Evolutionary conservation across 2,797 vertebrate species (phyloP).

Genomic region (Orestias chungarensis): DNA sequence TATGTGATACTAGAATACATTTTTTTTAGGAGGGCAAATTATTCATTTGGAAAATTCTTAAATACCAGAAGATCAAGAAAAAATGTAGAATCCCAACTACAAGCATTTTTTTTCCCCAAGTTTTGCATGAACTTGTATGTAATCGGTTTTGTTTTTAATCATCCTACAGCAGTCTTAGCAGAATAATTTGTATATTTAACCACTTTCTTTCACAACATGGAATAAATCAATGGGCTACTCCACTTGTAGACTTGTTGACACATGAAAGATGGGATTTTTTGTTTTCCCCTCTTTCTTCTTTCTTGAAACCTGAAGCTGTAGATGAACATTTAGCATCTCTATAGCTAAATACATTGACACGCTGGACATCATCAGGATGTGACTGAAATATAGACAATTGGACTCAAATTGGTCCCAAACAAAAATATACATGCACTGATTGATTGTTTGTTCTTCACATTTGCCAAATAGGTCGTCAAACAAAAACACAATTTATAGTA

Average conservation of each 20-base stretch:
- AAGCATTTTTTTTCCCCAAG: neutral
- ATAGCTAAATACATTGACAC: neutral
- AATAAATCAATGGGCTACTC: neutral
- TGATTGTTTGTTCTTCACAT: neutral
- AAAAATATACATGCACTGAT: neutral
- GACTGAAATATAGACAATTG: neutral
- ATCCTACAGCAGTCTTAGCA: neutral
- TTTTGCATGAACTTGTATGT: neutral
- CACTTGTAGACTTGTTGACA: constrained; percentile 42
- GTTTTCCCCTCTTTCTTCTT: no score
- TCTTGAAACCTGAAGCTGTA: neutral
- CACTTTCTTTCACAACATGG: neutral
- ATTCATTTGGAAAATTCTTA: neutral
- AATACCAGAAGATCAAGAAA: neutral
- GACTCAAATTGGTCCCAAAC: neutral
- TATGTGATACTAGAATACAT: neutral
- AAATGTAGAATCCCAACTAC: neutral
- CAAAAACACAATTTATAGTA: neutral
- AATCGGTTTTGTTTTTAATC: neutral
- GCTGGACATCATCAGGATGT: neutral
- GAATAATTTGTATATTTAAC: neutral
- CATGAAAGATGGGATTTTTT: constrained; percentile 25
- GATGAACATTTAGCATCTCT: neutral
- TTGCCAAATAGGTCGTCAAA: neutral
- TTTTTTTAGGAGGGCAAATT: neutral